Conservation (phyloP, 2,113 vertebrate genomes). For the Gopherus evgoodei region DNA sequence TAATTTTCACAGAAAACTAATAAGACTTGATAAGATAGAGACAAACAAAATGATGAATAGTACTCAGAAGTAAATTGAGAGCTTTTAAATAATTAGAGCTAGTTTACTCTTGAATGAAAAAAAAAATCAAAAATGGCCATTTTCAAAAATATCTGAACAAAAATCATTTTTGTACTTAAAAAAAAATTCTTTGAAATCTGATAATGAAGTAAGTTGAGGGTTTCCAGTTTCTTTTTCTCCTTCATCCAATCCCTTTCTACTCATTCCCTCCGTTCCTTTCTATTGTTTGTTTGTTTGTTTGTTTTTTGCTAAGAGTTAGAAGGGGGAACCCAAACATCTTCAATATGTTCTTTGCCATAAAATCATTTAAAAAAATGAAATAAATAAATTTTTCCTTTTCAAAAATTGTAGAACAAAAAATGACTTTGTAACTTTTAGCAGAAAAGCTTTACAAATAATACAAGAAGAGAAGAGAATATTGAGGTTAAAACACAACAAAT, state of each 20-base stretch:
- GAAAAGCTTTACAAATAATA: not conserved
- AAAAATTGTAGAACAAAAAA: not conserved
- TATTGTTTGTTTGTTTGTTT: not conserved
- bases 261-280: not conserved
- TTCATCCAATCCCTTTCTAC: not conserved
- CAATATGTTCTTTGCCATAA: not conserved
- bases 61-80: not conserved
- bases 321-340: not conserved
- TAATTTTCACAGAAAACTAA: rapidly evolving
- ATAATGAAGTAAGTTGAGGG: not conserved
- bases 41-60: not conserved
- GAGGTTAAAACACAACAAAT: not conserved
- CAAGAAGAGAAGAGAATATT: not conserved
- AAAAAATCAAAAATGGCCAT: not conserved
- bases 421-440: not conserved
- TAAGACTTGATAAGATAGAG: not conserved
- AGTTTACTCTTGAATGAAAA: not conserved
- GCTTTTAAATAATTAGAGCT: not conserved
- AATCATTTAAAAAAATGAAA: not conserved
- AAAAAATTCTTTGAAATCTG: not conserved
- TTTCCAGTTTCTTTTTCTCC: not conserved
- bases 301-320: not conserved
- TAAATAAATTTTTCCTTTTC: not conserved
- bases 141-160: not conserved
- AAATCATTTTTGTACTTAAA: not conserved